Percentiles rank a stretch among this genome's conserved stretches.
Evolutionary conservation across 2,888 invertebrate species (phyloP).

Genomic region (Steromphala cineraria): DNA sequence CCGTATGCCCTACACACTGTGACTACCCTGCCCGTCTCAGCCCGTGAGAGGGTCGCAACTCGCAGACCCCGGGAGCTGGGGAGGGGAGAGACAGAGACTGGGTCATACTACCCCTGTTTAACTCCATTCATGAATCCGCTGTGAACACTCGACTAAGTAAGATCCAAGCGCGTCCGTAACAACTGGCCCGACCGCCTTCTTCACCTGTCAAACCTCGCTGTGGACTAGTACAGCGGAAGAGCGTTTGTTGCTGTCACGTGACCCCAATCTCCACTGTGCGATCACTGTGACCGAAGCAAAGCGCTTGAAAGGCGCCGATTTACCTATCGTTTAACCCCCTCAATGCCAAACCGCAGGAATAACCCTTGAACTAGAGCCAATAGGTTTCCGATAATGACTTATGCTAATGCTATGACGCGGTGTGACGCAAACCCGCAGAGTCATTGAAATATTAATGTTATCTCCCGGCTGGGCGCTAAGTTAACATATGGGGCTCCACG

Average conservation of each 20-base stretch:
- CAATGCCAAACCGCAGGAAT: neutral
- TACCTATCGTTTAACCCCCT: neutral
- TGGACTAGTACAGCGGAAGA: neutral
- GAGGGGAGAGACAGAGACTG: neutral
- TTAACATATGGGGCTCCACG: neutral
- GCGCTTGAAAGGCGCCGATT: neutral
- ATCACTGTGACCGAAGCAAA: neutral
- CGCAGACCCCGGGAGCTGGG: no score
- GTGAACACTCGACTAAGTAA: neutral
- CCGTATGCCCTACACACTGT: neutral
- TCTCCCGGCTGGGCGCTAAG: neutral
- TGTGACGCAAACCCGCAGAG: neutral
- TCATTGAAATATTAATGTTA: neutral
- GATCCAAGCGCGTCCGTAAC: no score
- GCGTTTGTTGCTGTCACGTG: slow-evolving; percentile 20
- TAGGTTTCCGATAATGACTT: neutral
- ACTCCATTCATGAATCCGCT: neutral
- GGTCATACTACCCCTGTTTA: neutral
- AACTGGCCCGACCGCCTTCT: neutral
- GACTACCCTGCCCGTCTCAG: no score
- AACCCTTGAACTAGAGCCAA: no score
- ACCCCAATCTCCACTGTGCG: neutral
- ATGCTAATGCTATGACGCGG: neutral
- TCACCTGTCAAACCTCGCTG: slow-evolving; percentile 15
- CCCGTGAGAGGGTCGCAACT: no score